Evolutionary conservation across 2,888 invertebrate species (phyloP).

Genomic region (Leistus spinibarbis): DNA sequence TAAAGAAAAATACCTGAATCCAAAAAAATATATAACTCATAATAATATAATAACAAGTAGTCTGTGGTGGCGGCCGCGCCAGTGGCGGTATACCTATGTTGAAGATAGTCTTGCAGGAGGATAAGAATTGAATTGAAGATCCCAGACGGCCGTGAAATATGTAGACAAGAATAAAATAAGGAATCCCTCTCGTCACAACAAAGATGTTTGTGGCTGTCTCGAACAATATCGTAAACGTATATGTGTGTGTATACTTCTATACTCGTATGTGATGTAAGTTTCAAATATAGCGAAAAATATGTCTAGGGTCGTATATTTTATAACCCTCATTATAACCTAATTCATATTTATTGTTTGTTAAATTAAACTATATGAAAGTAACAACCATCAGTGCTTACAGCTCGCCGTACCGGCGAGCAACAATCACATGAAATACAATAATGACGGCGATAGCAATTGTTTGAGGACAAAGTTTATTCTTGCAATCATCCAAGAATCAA

Average conservation of each 20-base stretch:
- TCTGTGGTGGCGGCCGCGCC: not conserved
- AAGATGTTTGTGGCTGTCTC: not conserved
- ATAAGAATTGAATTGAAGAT: conserved; percentile 2
- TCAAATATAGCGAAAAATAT: not conserved
- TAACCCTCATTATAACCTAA: too few species aligned
- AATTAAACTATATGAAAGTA: too few species aligned
- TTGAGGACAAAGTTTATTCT: too few species aligned
- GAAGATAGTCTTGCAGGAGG: conserved; percentile 3
- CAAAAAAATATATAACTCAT: not conserved
- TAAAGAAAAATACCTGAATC: too few species aligned
- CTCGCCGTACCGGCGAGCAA: too few species aligned
- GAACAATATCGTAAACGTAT: too few species aligned
- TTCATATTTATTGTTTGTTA: too few species aligned
- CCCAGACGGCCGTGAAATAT: conserved; percentile 13
- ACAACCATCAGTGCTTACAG: too few species aligned
- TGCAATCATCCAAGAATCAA: too few species aligned
- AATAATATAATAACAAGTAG: not conserved
- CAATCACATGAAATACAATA: too few species aligned
- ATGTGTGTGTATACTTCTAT: not conserved
- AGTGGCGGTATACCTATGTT: not conserved
- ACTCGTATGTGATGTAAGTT: not conserved
- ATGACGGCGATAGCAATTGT: too few species aligned
- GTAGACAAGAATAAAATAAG: conserved; percentile 19
- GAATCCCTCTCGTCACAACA: not conserved
- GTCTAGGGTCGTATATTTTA: not conserved